These are phyloP conservation scores for Spicauda simplicius DNA, from an alignment of 2,888 invertebrate genomes.

Conservation along the genomic window DNA sequence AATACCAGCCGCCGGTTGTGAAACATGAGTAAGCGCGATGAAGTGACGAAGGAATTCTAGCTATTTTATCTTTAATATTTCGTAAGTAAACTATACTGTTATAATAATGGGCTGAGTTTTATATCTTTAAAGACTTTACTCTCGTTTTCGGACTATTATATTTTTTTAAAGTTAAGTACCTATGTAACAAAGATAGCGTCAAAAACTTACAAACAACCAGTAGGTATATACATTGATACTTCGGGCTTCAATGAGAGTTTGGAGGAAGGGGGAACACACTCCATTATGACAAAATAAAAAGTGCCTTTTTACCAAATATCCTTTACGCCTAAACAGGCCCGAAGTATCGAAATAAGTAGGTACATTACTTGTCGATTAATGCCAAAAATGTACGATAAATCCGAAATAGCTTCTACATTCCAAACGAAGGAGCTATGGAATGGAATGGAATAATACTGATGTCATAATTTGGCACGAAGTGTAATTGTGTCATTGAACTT, in stretches of 20 bases:
- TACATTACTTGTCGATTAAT: neutral
- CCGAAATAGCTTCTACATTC: neutral
- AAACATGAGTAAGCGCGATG: constrained; percentile 14
- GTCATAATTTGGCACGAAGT: constrained; percentile 41
- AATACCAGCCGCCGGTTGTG: constrained; percentile 1
- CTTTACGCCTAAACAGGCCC: too few relatives aligned
- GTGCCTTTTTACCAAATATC: too few relatives aligned
- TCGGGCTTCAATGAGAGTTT: too few relatives aligned
- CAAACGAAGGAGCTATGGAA: constrained; percentile 2
- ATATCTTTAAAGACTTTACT: neutral
- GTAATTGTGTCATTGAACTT: constrained; percentile 38
- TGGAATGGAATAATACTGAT: constrained; percentile 35
- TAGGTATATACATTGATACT: too few relatives aligned
- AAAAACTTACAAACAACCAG: too few relatives aligned
- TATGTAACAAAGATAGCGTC: too few relatives aligned
- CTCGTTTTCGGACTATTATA: too few relatives aligned
- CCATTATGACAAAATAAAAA: too few relatives aligned
- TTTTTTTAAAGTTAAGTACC: too few relatives aligned
- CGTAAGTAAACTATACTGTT: neutral
- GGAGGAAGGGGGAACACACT: too few relatives aligned
- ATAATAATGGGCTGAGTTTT: neutral
- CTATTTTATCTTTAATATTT: neutral
- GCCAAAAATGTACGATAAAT: neutral
- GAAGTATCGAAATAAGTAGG: too few relatives aligned
- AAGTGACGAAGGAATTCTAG: constrained; percentile 5